Conservation (phyloP, 2,113 vertebrate genomes). For the Pachyramphus minor region DNA sequence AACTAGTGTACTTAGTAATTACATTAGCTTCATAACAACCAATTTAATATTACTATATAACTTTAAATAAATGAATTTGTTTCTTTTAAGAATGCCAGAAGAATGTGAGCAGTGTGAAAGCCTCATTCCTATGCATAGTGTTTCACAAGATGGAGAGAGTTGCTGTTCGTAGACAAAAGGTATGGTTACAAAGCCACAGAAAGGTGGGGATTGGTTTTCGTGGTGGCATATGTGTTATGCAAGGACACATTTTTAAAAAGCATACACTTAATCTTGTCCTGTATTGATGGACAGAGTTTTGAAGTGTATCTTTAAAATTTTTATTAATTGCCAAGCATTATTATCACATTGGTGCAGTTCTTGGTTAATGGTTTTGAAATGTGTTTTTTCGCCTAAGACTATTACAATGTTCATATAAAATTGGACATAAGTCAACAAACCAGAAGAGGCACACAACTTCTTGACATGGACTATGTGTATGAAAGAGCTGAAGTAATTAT, state of each 20-base stretch:
- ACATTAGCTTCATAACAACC: not conserved
- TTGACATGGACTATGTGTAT: not conserved
- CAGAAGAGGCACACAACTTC: not conserved
- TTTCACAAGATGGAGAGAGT: conserved; percentile 76
- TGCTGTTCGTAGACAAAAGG: conserved; percentile 76
- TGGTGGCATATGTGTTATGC: not conserved
- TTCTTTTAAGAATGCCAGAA: conserved; percentile 79
- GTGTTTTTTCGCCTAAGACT: not conserved
- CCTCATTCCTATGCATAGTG: conserved; percentile 86
- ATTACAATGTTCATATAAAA: not conserved
- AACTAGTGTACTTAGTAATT: not conserved
- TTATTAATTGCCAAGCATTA: not conserved
- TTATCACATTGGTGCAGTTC: not conserved
- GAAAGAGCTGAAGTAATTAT: not conserved
- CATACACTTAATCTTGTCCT: not conserved
- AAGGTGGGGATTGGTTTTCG: not conserved
- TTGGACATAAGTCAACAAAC: not conserved
- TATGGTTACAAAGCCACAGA: not conserved
- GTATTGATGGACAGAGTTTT: not conserved
- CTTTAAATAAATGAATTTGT: not conserved
- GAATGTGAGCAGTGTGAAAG: conserved; percentile 93
- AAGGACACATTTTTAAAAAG: not conserved
- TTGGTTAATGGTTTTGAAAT: not conserved
- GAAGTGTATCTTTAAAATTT: not conserved
- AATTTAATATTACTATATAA: not conserved